Percentiles rank a stretch among this genome's conserved stretches.
These are phyloP conservation scores for Sorex maritimensis DNA, from an alignment of 2,797 vertebrate genomes.

Conservation along the genomic window DNA sequence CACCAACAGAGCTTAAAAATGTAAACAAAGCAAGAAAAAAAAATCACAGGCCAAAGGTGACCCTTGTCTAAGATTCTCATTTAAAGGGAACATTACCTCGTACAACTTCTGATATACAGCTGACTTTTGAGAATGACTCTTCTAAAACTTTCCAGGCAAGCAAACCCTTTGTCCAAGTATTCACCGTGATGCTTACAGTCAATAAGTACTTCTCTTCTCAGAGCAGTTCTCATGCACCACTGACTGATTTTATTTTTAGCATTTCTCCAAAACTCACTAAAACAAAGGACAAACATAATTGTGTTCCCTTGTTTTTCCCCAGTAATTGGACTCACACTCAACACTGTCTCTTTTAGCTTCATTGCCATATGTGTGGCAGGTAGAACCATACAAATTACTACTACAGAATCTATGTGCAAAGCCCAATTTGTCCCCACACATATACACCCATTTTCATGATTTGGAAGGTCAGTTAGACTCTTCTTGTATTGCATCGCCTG, in stretches of 20 bases:
- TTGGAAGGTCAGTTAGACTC: not conserved
- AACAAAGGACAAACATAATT: not conserved
- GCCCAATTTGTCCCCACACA: not conserved
- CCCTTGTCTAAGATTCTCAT: conserved; percentile 20
- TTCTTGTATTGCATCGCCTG: not conserved
- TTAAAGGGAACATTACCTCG: too few relatives aligned
- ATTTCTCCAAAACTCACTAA: conserved; percentile 29
- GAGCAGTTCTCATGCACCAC: not conserved
- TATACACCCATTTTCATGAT: too few relatives aligned
- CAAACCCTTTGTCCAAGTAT: not conserved
- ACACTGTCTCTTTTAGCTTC: not conserved
- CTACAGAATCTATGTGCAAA: not conserved
- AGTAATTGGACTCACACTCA: not conserved
- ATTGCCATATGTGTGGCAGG: not conserved
- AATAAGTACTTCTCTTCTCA: conserved; percentile 43
- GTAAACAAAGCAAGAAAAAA: conserved; percentile 12
- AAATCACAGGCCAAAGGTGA: not conserved
- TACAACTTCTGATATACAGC: not conserved
- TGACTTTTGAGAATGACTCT: not conserved
- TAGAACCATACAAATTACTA: not conserved
- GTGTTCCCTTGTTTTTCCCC: not conserved
- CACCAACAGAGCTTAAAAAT: not conserved
- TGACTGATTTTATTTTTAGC: not conserved
- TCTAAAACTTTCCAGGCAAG: accelerated
- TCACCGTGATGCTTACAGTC: not conserved